phyloP scores from a whole-genome alignment of 2,797 vertebrate genomes.

The Cossypha dichroa region DNA sequence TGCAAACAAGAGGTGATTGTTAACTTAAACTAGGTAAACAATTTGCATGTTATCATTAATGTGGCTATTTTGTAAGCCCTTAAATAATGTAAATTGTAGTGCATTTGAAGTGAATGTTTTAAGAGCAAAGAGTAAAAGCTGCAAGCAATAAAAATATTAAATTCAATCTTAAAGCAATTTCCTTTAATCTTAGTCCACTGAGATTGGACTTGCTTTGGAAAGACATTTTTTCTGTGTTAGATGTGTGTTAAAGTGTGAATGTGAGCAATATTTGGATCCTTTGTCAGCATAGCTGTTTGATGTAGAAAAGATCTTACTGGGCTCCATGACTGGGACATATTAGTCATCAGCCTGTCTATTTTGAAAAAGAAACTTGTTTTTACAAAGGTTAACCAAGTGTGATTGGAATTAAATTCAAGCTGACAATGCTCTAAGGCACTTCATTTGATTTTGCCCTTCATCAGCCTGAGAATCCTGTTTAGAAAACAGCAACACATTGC shows the following conservation, averaged over 20 bases:
- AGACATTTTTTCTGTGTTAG: background rate
- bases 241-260: background rate
- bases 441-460: background rate
- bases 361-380: background rate
- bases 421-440: background rate
- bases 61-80: background rate
- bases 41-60: background rate
- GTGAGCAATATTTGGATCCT: background rate
- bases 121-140: background rate
- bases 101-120: background rate
- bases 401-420: background rate
- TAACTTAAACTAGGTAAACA: background rate
- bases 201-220: background rate
- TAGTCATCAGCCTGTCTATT: background rate
- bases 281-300: background rate
- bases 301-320: accelerated
- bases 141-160: background rate
- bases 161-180: background rate
- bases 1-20: background rate
- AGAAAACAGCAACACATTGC: background rate
- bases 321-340: background rate
- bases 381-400: background rate
- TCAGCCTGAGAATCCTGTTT: background rate
- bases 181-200: background rate
- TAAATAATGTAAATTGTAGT: background rate